These are phyloP conservation scores for Psittacula derbiana DNA, from an alignment of 2,797 vertebrate genomes.

Conservation along the genomic window DNA sequence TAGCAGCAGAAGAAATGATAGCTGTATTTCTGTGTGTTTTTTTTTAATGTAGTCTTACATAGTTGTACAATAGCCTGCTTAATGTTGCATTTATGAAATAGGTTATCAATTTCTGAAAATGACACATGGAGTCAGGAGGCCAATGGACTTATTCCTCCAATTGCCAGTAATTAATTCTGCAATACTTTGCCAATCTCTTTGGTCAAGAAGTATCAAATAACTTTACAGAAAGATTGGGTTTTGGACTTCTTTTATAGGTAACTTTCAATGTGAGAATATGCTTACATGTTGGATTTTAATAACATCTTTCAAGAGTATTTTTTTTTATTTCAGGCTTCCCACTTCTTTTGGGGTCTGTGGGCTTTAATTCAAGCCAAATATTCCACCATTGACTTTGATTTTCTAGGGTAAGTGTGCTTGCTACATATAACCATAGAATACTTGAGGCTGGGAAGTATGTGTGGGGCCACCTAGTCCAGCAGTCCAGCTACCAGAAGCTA, in stretches of 20 bases:
- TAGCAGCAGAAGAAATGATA: neutral
- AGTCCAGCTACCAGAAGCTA: neutral
- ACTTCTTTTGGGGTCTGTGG: conserved; percentile 95
- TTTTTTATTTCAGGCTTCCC: conserved; percentile 83
- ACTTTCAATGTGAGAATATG: neutral
- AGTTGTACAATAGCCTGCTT: neutral
- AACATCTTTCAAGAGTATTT: neutral
- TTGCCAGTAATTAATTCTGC: neutral
- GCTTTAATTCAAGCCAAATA: conserved; percentile 94
- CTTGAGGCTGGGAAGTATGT: neutral
- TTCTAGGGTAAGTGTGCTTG: conserved; percentile 85
- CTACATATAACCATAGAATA: neutral
- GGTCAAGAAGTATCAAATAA: neutral
- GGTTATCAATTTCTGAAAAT: neutral
- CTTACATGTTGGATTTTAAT: neutral
- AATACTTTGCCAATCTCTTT: neutral
- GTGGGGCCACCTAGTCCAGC: neutral
- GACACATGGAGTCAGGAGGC: neutral
- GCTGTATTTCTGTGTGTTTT: neutral
- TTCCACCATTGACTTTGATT: conserved; percentile 94
- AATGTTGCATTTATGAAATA: neutral
- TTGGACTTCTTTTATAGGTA: neutral
- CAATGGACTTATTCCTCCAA: neutral
- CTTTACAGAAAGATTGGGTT: neutral
- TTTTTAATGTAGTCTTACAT: neutral